Conservation (phyloP, 1,140 invertebrate species). For the Leptonema lineaticorne region DNA sequence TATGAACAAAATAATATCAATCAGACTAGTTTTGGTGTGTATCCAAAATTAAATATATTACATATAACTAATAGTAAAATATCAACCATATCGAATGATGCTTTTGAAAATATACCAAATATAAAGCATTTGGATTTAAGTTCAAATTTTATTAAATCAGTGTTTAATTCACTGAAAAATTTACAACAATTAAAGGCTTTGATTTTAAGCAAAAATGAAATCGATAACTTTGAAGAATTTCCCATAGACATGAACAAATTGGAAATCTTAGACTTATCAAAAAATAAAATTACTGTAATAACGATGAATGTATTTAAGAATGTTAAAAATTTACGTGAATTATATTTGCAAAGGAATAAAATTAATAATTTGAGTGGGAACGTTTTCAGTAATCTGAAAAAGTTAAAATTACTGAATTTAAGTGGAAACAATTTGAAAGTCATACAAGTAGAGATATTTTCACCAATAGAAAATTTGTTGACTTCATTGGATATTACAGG, state of each 20-base stretch:
- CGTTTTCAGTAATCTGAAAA: neutral
- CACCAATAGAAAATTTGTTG: neutral
- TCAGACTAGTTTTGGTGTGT: neutral
- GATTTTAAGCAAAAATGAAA: neutral
- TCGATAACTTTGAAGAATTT: neutral
- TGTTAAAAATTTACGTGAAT: neutral
- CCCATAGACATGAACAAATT: neutral
- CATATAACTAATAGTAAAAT: neutral
- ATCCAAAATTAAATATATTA: neutral
- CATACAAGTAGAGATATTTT: neutral
- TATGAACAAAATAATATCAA: neutral
- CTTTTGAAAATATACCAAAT: neutral
- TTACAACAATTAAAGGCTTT: neutral
- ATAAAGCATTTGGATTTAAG: constrained; percentile 8
- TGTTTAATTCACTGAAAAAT: neutral
- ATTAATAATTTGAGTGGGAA: neutral
- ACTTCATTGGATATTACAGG: neutral
- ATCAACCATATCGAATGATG: neutral
- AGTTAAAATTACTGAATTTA: neutral
- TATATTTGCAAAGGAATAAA: constrained; percentile 6
- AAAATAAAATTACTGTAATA: neutral
- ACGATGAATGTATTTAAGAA: neutral
- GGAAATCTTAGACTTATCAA: neutral
- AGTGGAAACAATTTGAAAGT: neutral
- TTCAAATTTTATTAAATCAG: neutral